These are phyloP conservation scores for Etia nguti DNA, from an alignment of 2,113 vertebrate species.

Conservation along the genomic window DNA sequence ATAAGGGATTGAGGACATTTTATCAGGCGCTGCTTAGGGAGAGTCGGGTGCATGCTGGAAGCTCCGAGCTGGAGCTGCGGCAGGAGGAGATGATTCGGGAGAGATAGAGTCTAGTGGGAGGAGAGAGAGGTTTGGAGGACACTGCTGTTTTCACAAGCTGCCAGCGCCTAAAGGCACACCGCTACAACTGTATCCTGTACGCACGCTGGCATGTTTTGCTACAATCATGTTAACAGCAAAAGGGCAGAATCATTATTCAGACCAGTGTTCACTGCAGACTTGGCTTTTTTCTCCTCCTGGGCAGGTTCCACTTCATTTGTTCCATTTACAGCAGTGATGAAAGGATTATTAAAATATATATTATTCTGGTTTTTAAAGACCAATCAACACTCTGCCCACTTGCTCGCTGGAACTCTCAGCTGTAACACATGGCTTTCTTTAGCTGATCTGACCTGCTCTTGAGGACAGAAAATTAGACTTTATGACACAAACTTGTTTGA, in stretches of 20 bases:
- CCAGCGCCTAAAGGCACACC: background rate
- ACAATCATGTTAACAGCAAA: background rate
- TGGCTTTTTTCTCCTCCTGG: background rate
- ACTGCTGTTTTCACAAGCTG: slow-evolving; percentile 12
- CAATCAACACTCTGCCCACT: background rate
- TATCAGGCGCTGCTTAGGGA: slow-evolving; percentile 2
- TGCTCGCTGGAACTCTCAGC: background rate
- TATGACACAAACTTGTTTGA: background rate
- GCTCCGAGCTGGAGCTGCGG: background rate
- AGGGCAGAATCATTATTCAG: background rate
- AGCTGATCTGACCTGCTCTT: background rate
- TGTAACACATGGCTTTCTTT: background rate
- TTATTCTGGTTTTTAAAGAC: background rate
- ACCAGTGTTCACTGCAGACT: background rate
- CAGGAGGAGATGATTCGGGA: background rate
- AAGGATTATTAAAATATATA: background rate
- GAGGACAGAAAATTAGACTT: background rate
- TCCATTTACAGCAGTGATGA: background rate
- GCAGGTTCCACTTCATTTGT: background rate
- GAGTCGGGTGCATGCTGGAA: background rate
- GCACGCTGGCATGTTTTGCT: background rate
- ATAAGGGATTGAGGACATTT: slow-evolving; percentile 43
- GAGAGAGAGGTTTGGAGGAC: slow-evolving; percentile 21
- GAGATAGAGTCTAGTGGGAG: slow-evolving; percentile 22
- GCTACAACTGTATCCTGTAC: background rate